Conservation (phyloP, 1,140 invertebrate species). For the Apolygus lucorum region DNA sequence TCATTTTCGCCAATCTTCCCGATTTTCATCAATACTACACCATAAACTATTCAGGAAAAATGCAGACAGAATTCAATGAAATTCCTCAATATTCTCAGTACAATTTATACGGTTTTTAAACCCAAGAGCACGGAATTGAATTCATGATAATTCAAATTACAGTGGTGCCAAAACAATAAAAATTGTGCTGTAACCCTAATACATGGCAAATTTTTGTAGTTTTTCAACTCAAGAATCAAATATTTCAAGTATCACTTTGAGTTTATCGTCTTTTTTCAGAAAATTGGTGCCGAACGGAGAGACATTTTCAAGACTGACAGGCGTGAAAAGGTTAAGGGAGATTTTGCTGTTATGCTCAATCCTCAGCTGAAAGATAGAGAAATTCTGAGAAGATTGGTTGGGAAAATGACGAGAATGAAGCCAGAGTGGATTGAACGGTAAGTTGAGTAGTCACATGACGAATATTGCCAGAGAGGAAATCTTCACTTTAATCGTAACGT, state of each 20-base stretch:
- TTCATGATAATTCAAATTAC: too few species aligned
- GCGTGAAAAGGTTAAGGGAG: background rate
- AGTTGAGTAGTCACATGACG: background rate
- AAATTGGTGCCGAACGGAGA: background rate
- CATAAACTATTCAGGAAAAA: too few species aligned
- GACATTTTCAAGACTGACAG: background rate
- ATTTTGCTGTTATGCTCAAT: background rate
- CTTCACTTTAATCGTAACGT: too few species aligned
- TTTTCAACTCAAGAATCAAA: background rate
- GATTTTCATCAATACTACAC: too few species aligned
- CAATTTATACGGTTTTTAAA: too few species aligned
- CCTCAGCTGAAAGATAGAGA: background rate
- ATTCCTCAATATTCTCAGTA: too few species aligned
- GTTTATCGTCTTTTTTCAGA: background rate
- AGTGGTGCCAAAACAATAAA: too few species aligned
- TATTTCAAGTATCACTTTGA: background rate
- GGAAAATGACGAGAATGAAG: background rate
- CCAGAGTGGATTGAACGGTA: background rate
- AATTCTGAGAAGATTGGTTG: background rate
- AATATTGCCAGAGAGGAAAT: too few species aligned
- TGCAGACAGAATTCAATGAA: too few species aligned
- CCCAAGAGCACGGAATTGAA: too few species aligned
- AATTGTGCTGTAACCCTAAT: background rate
- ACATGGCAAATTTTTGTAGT: background rate
- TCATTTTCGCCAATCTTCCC: too few species aligned